Base-by-base conservation (phyloP, 2,888 invertebrate genomes). In the Branchipolynoe longqiensis region DNA sequence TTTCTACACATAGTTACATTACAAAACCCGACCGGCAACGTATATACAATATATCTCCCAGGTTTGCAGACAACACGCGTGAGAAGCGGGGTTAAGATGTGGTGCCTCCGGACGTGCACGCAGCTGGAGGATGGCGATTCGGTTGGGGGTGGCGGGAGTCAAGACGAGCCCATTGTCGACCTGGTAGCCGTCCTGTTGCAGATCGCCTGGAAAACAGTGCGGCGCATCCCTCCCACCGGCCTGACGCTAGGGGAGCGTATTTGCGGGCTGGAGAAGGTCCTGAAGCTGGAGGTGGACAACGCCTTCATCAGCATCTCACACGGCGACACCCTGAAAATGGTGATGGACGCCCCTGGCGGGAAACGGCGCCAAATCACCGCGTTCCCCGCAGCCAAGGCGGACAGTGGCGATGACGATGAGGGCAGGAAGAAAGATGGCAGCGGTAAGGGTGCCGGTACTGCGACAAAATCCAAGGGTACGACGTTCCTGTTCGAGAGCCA, bases 401-500 rank as follows among this genome's bases (percentile, higher is more conserved):
- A 22, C 56, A 56, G 6, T 56, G 56, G 18, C 25, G 25, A 12
- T 22, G 25, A 22, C 3, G 18, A 56, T 2, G 56, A 12, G 2
- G n/a, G n/a, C n/a, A n/a, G n/a, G n/a, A n/a, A n/a, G n/a, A n/a
- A n/a, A n/a, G n/a, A n/a, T n/a, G n/a, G n/a, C n/a, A n/a, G n/a
- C n/a, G n/a, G n/a, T n/a, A n/a, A n/a, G n/a, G n/a, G n/a, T n/a
- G n/a, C n/a, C n/a, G n/a, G n/a, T n/a, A n/a, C n/a, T n/a, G n/a
- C n/a, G n/a, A n/a, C n/a, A n/a, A n/a, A n/a, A n/a, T n/a, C n/a
- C n/a, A n/a, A 41, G 28, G 78, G 78, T 8, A 78, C 78, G 18
- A 78, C 78, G 0, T 48, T 78, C 78, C 78, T 78, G 14, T 69
- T 69, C 69, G 48, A 78, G 54, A 48, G 48, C 78, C 78, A 78